Conservation (phyloP, 2,113 vertebrate species). For the Python bivittatus region DNA sequence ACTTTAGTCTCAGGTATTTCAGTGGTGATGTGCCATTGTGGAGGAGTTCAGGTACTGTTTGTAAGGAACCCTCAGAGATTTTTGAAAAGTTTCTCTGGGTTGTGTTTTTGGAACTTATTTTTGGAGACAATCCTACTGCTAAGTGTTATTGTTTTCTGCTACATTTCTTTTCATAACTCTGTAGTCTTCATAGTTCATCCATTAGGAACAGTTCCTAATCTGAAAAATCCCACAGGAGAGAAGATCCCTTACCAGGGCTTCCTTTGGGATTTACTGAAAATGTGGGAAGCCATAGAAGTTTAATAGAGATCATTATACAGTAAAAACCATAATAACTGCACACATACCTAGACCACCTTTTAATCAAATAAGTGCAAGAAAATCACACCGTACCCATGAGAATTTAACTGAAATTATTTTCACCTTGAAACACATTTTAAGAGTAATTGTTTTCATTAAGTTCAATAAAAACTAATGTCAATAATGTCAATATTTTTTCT, state of each 20-base stretch:
- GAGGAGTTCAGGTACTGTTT: not conserved
- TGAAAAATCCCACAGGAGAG: not conserved
- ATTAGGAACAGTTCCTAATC: not conserved
- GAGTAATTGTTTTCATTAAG: not conserved
- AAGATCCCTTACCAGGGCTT: not conserved
- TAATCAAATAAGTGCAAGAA: not conserved
- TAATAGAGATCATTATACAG: not conserved
- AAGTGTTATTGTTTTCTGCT: not conserved
- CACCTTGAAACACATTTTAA: not conserved
- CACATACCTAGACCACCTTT: not conserved
- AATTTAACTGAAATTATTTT: not conserved
- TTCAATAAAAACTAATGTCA: not conserved
- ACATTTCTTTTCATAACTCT: not conserved
- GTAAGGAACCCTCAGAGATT: not conserved
- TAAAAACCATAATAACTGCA: not conserved
- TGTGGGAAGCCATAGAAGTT: not conserved
- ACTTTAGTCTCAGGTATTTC: not conserved
- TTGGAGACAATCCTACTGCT: not conserved
- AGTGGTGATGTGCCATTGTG: not conserved
- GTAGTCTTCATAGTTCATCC: not conserved
- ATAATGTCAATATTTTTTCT: not conserved
- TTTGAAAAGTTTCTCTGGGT: not conserved
- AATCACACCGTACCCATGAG: not conserved
- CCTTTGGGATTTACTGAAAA: not conserved
- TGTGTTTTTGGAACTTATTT: not conserved